Base-by-base conservation (phyloP, 2,888 invertebrate species). In the Dynastes hyllus region DNA sequence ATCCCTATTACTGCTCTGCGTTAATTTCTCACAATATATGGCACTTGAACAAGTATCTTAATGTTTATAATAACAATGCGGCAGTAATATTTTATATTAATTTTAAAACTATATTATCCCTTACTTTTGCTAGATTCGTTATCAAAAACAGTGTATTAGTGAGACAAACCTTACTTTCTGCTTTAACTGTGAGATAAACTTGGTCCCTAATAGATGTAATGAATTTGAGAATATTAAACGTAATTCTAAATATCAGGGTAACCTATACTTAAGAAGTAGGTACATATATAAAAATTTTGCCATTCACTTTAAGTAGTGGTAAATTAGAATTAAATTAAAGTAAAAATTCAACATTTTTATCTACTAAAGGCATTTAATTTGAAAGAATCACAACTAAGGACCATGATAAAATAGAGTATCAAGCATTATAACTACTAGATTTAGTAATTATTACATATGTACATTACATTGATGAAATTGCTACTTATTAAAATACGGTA, bases 51-150 rank as follows among this genome's bases (percentile, higher is more conserved):
- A 22, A 22, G 22, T 22, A 22, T 22, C 22, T 22, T 3, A 55
- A 55, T 8, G 22, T 55, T 55, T 55, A 55, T 55, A 55, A 55
- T 55, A 55, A 6, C 22, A 55, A 55, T 55, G 16, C 55, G 55
- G 55, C 55, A 55, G 55, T 55, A 5, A 22, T 55, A 16, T 16
- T 55, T 16, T 55, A 1, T 22, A 55, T 16, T 55, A 55, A 55
- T 22, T 22, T 55, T 55, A 55, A 55, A 9, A 9, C 45, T 45
- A 45, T 9, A 45, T 11, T 45, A 45, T 9, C 0, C 8, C 9
- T 11, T 45, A 45, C 2, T 45, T 45, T 45, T 45, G 1, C 11
- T 45, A 45, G 45, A 45, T 45, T 45, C 45, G 45, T 45, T 11
- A 9, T 45, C 45, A 2, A 11, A 45, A 5, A 11, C 11, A 9